Evolutionary conservation across 2,113 vertebrate genomes (phyloP), one percentile per base, ranked within the genome.

Genomic region (Sapajus apella): DNA sequence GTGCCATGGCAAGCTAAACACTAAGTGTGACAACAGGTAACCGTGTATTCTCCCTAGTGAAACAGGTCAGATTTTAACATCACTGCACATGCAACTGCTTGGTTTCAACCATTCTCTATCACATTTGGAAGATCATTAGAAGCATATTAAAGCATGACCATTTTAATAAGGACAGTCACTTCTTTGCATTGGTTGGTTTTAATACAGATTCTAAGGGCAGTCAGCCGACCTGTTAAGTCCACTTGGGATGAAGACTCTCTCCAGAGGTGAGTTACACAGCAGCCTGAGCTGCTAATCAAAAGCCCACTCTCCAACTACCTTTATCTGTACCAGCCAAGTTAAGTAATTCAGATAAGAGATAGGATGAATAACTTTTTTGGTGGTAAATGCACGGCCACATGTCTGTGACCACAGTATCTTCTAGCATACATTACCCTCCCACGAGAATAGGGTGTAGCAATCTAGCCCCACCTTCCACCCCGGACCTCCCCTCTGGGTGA

Each of bases 91-190:
- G 1, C 18, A 30, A 8, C 70, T 25, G 68, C 79, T 23, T 47
- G 6, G 21, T 45, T 61, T 25, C 70, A 55, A 17, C 64, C 5
- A 45, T 6, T 45, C 64, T 35, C 40, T 3, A 16, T 21, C 40
- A 4, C 27, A 16, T 1, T 8, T 21, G 8, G 23, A 56, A 8
- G n/a, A 2, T 25, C 70, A 11, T 17, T 0, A 2, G 1, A 16
- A 21, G 40, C 14, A 1, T 1, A 11, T 5, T 0, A 9, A 21
- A 47, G 68, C 30, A 3, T 2, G 90, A 37, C 35, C 9, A 3
- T 3, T 37, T 40, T 20, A 3, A 10, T 1, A 0, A 72, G 32
- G 23, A 0, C 27, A 3, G 35, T 7, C 8, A 9, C 6, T n/a
- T 52, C 81, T 70, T 17, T 23, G 73, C 32, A 3, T 3, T 32